Evolutionary conservation across 2,888 invertebrate genomes (phyloP).

Genomic region (Carterocephalus palaemon): DNA sequence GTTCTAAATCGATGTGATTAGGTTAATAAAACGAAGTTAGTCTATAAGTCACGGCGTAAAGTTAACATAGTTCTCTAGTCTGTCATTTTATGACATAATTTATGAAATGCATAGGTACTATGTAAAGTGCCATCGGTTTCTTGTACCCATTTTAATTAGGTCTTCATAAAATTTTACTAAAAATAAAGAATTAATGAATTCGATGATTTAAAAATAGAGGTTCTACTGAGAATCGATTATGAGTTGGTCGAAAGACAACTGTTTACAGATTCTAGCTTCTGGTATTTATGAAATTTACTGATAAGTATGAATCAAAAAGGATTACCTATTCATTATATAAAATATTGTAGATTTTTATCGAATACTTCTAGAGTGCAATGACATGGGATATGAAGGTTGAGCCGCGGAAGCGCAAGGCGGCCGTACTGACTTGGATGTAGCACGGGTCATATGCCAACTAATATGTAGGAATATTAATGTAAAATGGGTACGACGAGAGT

Average conservation of each 20-base stretch:
- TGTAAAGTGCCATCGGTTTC: conserved; percentile 68
- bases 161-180: conserved; percentile 50
- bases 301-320: conserved; percentile 43
- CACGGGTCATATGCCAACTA: conserved; percentile 53
- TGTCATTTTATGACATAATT: conserved; percentile 74
- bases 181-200: conserved; percentile 33
- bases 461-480: conserved; percentile 51
- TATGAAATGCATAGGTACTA: conserved; percentile 67
- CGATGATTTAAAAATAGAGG: conserved; percentile 27
- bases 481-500: conserved; percentile 62
- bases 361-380: conserved; percentile 40
- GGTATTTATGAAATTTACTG: conserved; percentile 39
- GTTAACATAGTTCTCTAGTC: conserved; percentile 70
- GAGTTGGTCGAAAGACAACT: conserved; percentile 27
- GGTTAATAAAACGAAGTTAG: conserved; percentile 67
- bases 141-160: conserved; percentile 71
- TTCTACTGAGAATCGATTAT: conserved; percentile 24
- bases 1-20: conserved; percentile 79
- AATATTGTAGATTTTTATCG: conserved; percentile 52
- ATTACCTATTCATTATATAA: conserved; percentile 46
- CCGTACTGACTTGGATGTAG: conserved; percentile 24
- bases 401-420: conserved; percentile 8
- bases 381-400: conserved; percentile 6
- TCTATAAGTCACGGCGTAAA: conserved; percentile 71
- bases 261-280: conserved; percentile 53